phyloP scores from a whole-genome alignment of 92 coral and sea anemone species.

The Parazoanthus swiftii region DNA sequence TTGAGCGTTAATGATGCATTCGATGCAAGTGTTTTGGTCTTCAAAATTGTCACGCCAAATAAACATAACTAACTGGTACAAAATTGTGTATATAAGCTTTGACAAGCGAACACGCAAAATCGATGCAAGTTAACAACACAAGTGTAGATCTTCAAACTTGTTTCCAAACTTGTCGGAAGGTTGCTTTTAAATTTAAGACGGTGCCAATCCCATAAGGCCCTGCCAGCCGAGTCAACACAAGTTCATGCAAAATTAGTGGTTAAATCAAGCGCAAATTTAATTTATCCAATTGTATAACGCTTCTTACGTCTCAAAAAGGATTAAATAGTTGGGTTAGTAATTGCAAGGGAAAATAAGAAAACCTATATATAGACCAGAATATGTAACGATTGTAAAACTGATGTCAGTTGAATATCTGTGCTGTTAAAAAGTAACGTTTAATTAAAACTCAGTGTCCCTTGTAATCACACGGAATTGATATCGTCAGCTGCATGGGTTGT shows the following conservation, averaged over 20 bases:
- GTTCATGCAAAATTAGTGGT: not conserved
- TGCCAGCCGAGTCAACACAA: not conserved
- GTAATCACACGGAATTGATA: too few species aligned
- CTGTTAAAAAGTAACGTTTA: not conserved
- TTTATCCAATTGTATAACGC: not conserved
- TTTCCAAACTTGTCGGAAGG: too few species aligned
- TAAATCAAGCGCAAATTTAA: not conserved
- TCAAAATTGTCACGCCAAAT: not conserved
- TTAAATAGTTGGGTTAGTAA: not conserved
- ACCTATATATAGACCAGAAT: not conserved
- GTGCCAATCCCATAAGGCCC: not conserved
- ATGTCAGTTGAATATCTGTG: not conserved
- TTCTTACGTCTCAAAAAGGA: not conserved
- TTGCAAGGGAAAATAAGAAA: not conserved
- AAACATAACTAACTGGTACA: not conserved
- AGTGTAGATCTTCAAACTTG: too few species aligned
- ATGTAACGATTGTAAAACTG: not conserved
- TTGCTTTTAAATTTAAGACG: not conserved
- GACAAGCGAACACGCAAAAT: too few species aligned
- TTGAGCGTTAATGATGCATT: not conserved
- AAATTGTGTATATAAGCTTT: too few species aligned
- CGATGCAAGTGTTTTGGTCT: not conserved
- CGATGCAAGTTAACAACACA: too few species aligned
- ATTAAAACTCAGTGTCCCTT: not conserved
- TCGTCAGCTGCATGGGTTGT: too few species aligned